Evolutionary conservation across 2,113 vertebrate genomes (phyloP).

Genomic region (Atherinomorus stipes): DNA sequence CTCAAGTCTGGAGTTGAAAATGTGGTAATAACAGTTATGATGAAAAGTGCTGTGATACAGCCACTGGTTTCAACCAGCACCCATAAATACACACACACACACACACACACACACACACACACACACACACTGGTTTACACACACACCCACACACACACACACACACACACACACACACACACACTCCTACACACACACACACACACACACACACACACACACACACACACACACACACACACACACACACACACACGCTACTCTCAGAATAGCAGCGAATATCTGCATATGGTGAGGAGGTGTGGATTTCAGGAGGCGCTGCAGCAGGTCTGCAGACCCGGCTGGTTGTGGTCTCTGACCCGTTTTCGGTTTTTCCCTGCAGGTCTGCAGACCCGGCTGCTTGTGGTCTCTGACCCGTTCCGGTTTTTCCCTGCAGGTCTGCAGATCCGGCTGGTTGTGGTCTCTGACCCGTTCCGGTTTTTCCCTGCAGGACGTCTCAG

Average conservation of each 20-base stretch:
- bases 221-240: too few species aligned
- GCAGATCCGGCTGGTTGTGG: not conserved
- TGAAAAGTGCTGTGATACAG: not conserved
- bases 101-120: too few species aligned
- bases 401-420: not conserved
- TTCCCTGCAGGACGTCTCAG: not conserved
- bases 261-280: slow-evolving; percentile 21
- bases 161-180: too few species aligned
- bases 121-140: too few species aligned
- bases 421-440: too few species aligned
- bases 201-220: too few species aligned
- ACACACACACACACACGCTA: too few species aligned
- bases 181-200: too few species aligned
- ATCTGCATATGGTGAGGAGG: not conserved
- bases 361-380: too few species aligned
- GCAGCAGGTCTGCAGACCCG: not conserved
- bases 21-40: too few species aligned
- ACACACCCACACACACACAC: too few species aligned
- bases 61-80: not conserved
- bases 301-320: slow-evolving; percentile 24
- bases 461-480: not conserved
- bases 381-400: not conserved
- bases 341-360: not conserved
- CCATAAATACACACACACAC: not conserved
- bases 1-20: too few species aligned